These are phyloP conservation scores for Gambusia yucatana DNA, from an alignment of 2,797 vertebrate genomes.

Conservation along the genomic window DNA sequence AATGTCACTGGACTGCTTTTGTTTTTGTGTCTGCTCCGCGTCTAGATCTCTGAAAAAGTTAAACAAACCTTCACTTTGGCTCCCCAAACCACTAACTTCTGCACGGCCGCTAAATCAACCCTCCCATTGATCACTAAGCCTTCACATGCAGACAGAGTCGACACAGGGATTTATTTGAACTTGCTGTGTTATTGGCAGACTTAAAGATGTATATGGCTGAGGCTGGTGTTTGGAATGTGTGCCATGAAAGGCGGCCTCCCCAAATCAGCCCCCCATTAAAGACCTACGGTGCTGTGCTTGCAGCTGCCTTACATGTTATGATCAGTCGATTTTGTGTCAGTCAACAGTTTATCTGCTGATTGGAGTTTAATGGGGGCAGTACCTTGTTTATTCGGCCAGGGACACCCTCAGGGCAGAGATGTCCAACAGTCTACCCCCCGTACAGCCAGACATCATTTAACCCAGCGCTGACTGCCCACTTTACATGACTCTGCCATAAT, in stretches of 20 bases:
- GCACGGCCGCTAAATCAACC: slow-evolving; percentile 21
- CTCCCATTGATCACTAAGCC: slow-evolving; percentile 15
- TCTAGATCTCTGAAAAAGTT: background rate
- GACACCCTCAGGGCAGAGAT: slow-evolving; percentile 46
- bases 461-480: slow-evolving; percentile 42
- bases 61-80: background rate
- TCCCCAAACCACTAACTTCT: background rate
- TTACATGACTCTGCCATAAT: slow-evolving; percentile 51
- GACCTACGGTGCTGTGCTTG: slow-evolving; percentile 32
- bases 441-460: slow-evolving; percentile 55
- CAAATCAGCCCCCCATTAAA: slow-evolving; percentile 12
- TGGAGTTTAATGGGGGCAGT: slow-evolving; percentile 60
- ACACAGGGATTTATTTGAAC: slow-evolving; percentile 28
- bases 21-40: background rate
- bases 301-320: slow-evolving; percentile 16
- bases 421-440: slow-evolving; percentile 10
- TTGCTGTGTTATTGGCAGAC: slow-evolving; percentile 28
- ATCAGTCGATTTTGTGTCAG: slow-evolving; percentile 53
- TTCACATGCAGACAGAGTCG: slow-evolving; percentile 17
- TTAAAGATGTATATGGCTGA: slow-evolving; percentile 9
- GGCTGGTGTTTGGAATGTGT: slow-evolving; percentile 23
- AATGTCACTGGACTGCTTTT: background rate
- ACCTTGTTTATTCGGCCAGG: slow-evolving; percentile 47
- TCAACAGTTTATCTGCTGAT: slow-evolving; percentile 58
- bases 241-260: slow-evolving; percentile 26